phyloP scores from a whole-genome alignment of 2,113 vertebrate species.

The Toxostoma redivivum region DNA sequence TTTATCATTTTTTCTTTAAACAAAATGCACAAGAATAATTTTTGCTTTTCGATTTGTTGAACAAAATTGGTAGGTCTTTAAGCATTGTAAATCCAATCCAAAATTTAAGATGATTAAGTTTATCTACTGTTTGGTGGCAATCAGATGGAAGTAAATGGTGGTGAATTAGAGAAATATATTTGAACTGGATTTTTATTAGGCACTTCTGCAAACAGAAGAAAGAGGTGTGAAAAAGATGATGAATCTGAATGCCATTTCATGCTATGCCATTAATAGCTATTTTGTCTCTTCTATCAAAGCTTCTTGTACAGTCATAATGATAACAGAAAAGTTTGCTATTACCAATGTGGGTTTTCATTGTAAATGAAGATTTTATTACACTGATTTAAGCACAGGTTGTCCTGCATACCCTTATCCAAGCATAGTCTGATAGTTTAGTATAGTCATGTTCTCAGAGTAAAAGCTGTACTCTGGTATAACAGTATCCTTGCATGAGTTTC shows the following conservation, averaged over 20 bases:
- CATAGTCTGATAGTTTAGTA: not conserved
- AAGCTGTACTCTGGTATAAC: not conserved
- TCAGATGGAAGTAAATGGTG: not conserved
- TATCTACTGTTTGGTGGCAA: not conserved
- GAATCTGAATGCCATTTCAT: not conserved
- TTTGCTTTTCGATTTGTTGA: not conserved
- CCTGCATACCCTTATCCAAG: not conserved
- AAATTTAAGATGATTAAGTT: not conserved
- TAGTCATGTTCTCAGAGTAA: not conserved
- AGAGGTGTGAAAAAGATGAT: not conserved
- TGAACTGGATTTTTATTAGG: not conserved
- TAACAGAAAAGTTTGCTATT: not conserved
- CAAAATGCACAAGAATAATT: not conserved
- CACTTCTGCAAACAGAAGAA: not conserved
- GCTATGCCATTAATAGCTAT: not conserved
- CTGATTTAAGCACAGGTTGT: not conserved
- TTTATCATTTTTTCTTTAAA: constrained; percentile 11
- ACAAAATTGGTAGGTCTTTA: not conserved
- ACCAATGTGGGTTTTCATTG: not conserved
- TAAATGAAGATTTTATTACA: not conserved
- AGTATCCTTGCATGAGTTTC: not conserved
- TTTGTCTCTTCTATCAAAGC: not conserved
- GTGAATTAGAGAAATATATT: not conserved
- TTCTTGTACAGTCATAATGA: not conserved
- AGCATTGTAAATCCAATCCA: not conserved